These are phyloP conservation scores for Sphinx pinastri DNA, from an alignment of 2,888 invertebrate species.

Conservation along the genomic window DNA sequence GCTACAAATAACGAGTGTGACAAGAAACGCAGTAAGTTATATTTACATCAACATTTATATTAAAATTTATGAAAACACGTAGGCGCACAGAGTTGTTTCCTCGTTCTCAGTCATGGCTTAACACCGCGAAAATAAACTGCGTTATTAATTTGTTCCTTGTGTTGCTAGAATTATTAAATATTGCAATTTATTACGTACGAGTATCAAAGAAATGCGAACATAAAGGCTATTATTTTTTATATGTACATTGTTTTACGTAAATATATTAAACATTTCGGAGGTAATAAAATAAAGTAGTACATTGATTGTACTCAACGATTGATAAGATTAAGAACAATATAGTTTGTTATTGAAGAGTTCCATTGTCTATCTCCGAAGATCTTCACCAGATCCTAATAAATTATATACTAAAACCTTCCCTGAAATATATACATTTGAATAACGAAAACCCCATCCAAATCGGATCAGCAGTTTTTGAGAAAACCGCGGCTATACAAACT, in stretches of 20 bases:
- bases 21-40: neutral
- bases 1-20: neutral
- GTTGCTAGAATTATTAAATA: conserved; percentile 2
- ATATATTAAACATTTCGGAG: no score
- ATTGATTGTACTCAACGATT: no score
- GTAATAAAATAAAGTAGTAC: no score
- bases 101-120: conserved; percentile 24
- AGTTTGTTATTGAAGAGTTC: no score
- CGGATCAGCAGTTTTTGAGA: no score
- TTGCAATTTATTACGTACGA: conserved; percentile 12
- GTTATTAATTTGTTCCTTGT: conserved; percentile 9
- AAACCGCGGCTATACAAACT: no score
- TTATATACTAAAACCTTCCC: no score
- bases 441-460: no score
- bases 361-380: no score
- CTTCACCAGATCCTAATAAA: no score
- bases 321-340: no score
- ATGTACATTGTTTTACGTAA: neutral
- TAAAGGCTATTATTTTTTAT: neutral
- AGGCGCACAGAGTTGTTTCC: conserved; percentile 27
- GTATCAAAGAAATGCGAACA: conserved; percentile 11
- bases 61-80: conserved; percentile 28
- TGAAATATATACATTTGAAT: no score
- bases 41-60: conserved; percentile 7
- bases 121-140: conserved; percentile 9